These are phyloP conservation scores for Gambusia holbrooki DNA, from an alignment of 2,113 vertebrate genomes.

Conservation along the genomic window DNA sequence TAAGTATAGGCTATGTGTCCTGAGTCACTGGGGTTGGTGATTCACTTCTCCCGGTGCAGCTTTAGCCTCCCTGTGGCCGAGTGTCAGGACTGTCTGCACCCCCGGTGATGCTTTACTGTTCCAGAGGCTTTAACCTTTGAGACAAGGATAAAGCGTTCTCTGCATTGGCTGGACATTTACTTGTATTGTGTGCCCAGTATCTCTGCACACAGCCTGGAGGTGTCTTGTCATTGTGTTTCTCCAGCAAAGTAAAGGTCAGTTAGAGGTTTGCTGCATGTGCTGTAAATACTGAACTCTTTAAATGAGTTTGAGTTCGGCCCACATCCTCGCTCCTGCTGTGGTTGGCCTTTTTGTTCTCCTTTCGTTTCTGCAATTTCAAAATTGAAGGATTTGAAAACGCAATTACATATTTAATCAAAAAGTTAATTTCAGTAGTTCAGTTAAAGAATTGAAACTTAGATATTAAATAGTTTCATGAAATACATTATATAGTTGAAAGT, in stretches of 20 bases:
- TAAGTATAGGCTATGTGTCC: slow-evolving; percentile 78
- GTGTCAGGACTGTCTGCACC: slow-evolving; percentile 70
- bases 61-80: slow-evolving; percentile 57
- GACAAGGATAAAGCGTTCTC: slow-evolving; percentile 5
- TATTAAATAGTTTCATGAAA: background rate
- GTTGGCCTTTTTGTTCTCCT: slow-evolving; percentile 5
- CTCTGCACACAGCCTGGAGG: background rate
- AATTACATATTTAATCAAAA: background rate
- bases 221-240: background rate
- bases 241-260: background rate
- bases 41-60: slow-evolving; percentile 72
- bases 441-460: background rate
- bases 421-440: background rate
- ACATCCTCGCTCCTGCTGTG: slow-evolving; percentile 11
- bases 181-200: slow-evolving; percentile 9
- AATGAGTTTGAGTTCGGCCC: slow-evolving; percentile 7
- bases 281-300: background rate
- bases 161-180: slow-evolving; percentile 14
- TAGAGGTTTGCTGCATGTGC: background rate
- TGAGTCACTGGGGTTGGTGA: slow-evolving; percentile 69
- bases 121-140: slow-evolving; percentile 48
- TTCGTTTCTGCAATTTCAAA: slow-evolving; percentile 27
- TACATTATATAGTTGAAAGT: background rate
- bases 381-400: background rate
- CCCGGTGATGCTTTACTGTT: slow-evolving; percentile 66